phyloP scores from a whole-genome alignment of 2,797 vertebrate species.

The Tapera naevia region DNA sequence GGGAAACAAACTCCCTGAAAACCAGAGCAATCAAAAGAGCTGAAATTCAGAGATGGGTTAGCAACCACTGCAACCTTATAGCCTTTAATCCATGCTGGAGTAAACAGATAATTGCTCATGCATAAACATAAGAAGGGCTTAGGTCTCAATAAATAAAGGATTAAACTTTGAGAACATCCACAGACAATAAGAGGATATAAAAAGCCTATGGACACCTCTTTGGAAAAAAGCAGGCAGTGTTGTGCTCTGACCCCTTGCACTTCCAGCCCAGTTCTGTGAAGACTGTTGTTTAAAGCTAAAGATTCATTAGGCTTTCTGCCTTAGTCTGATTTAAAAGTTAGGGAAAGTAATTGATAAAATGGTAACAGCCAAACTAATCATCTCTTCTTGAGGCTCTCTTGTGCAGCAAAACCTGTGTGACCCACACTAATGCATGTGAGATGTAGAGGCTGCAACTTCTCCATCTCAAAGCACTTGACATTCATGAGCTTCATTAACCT shows the following conservation, averaged over 20 bases:
- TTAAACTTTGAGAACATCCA: not conserved
- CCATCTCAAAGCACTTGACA: not conserved
- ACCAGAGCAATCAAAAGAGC: constrained; percentile 1
- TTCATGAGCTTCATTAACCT: not conserved
- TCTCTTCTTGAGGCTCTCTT: not conserved
- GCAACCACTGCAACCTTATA: not conserved
- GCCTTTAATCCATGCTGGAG: not conserved
- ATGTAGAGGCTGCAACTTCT: not conserved
- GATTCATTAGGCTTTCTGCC: not conserved
- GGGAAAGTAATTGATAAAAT: not conserved
- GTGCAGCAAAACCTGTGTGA: not conserved
- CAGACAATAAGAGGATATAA: not conserved
- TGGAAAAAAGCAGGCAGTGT: accelerated
- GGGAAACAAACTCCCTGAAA: not conserved
- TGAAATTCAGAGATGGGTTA: not conserved
- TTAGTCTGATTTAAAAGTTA: not conserved
- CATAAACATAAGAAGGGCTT: not conserved
- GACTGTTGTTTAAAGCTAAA: not conserved
- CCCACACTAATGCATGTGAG: not conserved
- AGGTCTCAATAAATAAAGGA: not conserved
- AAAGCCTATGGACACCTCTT: not conserved
- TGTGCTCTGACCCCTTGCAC: not conserved
- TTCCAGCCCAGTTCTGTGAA: not conserved
- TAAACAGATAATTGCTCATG: constrained; percentile 35
- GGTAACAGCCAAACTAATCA: not conserved